Conservation (phyloP, 2,113 vertebrate genomes). For the Nestor notabilis region DNA sequence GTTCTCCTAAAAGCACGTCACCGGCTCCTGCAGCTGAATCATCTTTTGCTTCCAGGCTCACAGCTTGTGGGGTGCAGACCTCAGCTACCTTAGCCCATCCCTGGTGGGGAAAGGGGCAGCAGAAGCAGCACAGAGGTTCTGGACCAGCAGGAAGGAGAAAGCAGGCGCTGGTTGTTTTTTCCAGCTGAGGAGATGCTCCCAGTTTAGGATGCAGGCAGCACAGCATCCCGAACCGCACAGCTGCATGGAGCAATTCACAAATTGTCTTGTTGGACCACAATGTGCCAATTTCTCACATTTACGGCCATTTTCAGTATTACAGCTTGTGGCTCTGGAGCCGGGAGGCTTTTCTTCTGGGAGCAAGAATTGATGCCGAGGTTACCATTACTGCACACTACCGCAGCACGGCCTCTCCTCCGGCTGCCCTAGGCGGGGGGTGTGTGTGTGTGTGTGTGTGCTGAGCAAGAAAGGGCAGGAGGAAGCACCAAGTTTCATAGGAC, state of each 20-base stretch:
- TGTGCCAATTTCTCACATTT: slow-evolving; percentile 78
- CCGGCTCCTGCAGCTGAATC: neutral
- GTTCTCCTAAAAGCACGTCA: neutral
- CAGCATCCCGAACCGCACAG: slow-evolving; percentile 36
- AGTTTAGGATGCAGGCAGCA: slow-evolving; percentile 36
- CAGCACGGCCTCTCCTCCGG: slow-evolving; percentile 50
- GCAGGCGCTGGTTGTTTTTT: neutral
- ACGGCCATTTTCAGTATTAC: slow-evolving; percentile 76
- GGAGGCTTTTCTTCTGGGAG: slow-evolving; percentile 73
- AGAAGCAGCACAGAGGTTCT: neutral
- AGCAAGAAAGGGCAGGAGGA: neutral
- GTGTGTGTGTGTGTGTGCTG: no score
- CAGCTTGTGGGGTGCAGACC: no score
- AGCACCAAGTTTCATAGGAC: neutral
- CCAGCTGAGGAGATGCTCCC: neutral
- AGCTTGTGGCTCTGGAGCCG: slow-evolving; percentile 53
- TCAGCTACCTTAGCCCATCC: neutral
- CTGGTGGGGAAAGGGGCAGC: neutral
- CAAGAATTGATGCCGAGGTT: slow-evolving; percentile 59
- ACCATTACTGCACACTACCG: slow-evolving; percentile 53
- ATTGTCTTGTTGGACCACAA: slow-evolving; percentile 76
- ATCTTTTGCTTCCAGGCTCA: no score
- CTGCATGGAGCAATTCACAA: slow-evolving; percentile 73
- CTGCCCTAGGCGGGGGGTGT: neutral
- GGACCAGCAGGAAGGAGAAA: neutral